These are phyloP conservation scores for Pomatorhinus ruficollis DNA, from an alignment of 2,113 vertebrate genomes.

Conservation along the genomic window DNA sequence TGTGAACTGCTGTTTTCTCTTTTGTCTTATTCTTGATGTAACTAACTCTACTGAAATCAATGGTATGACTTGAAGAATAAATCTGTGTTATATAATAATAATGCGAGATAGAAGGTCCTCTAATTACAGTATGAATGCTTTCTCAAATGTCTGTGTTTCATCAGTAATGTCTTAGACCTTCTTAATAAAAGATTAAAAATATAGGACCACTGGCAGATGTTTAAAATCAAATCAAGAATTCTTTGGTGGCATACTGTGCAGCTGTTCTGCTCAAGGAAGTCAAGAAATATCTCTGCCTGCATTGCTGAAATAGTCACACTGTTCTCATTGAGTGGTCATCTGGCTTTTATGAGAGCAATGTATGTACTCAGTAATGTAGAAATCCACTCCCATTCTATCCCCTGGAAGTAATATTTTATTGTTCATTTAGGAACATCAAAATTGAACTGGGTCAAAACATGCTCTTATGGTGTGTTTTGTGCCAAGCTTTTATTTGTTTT, in stretches of 20 bases:
- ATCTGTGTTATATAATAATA: not conserved
- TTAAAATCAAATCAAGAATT: not conserved
- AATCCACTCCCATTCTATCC: not conserved
- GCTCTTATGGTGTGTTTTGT: not conserved
- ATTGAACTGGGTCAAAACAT: not conserved
- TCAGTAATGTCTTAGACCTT: not conserved
- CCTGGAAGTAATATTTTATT: not conserved
- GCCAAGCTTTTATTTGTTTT: not conserved
- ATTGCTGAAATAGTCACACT: not conserved
- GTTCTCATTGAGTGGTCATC: not conserved
- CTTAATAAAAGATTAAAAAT: not conserved
- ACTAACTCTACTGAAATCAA: not conserved
- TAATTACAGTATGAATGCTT: not conserved
- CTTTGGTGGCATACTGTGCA: not conserved
- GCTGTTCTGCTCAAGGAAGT: not conserved
- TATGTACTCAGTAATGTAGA: not conserved
- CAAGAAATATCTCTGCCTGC: not conserved
- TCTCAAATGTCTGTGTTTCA: not conserved
- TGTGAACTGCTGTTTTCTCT: not conserved
- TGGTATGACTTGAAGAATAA: not conserved
- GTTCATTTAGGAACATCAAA: not conserved
- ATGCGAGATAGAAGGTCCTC: not conserved
- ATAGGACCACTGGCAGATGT: not conserved
- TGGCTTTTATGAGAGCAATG: not conserved
- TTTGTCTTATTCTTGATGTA: not conserved